These are phyloP conservation scores for Cheilosia variabilis DNA, from an alignment of 2,888 invertebrate species.

Conservation along the genomic window DNA sequence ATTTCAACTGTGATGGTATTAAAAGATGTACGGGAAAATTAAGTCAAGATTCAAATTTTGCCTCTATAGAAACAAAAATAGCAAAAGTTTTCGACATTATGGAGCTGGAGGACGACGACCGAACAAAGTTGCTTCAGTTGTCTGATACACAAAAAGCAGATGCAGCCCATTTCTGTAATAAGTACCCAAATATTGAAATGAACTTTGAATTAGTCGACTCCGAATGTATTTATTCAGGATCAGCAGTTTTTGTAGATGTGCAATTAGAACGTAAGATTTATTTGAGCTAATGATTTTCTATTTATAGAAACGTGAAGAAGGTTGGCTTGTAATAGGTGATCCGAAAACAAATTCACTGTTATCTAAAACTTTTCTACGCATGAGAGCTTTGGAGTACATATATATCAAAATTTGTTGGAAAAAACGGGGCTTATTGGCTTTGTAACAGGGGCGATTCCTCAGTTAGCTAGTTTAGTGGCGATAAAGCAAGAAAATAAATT, in stretches of 20 bases:
- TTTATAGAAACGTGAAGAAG: slow-evolving; percentile 93
- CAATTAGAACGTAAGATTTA: slow-evolving; percentile 92
- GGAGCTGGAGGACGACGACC: slow-evolving; percentile 93
- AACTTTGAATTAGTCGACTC: slow-evolving; percentile 94
- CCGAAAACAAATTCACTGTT: slow-evolving; percentile 96
- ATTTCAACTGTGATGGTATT: slow-evolving; percentile 94
- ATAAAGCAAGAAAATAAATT: too few relatives aligned
- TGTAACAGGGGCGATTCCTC: too few relatives aligned
- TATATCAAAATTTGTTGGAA: too few relatives aligned
- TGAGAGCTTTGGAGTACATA: too few relatives aligned
- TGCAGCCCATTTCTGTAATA: slow-evolving; percentile 98
- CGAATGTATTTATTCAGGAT: slow-evolving; percentile 91
- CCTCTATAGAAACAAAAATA: slow-evolving; percentile 60
- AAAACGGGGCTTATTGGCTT: too few relatives aligned
- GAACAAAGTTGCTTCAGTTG: slow-evolving; percentile 91
- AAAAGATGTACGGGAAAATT: slow-evolving; percentile 94
- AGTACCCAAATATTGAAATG: slow-evolving; percentile 99
- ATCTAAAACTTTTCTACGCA: too few relatives aligned
- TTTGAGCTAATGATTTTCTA: not conserved
- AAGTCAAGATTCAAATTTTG: slow-evolving; percentile 5
- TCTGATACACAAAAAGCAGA: slow-evolving; percentile 96
- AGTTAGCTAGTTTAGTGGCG: too few relatives aligned
- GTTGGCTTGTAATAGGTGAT: slow-evolving; percentile 99
- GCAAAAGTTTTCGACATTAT: slow-evolving; percentile 90
- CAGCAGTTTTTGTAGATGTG: slow-evolving; percentile 95